Conservation (phyloP, 2,113 vertebrate species). For the Gnathonemus longibarbis region DNA sequence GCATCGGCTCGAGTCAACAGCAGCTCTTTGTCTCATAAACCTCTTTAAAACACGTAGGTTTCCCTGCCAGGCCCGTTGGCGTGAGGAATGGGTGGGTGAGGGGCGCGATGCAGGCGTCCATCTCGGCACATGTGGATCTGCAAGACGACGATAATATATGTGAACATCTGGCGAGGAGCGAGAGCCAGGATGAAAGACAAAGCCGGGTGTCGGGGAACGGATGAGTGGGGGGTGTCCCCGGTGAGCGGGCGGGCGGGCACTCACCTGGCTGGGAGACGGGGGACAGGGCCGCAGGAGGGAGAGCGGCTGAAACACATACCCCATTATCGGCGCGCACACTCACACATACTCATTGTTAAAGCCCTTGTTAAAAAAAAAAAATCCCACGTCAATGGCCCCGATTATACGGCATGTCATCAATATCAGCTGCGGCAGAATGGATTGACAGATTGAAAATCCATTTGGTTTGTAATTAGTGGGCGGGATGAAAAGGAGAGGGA, state of each 20-base stretch:
- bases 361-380: background rate
- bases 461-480: constrained; percentile 13
- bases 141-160: constrained; percentile 24
- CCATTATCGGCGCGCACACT: constrained; percentile 1
- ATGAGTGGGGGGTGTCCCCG: background rate
- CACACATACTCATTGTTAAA: constrained; percentile 11
- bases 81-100: background rate
- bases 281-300: background rate
- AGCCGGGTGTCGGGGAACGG: constrained; percentile 2
- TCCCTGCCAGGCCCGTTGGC: background rate
- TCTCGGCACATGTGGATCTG: constrained; percentile 4
- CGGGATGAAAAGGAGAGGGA: background rate
- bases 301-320: background rate
- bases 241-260: background rate
- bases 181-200: constrained; percentile 17
- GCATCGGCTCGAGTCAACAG: background rate
- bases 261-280: constrained; percentile 15
- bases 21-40: constrained; percentile 9
- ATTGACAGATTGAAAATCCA: constrained; percentile 18
- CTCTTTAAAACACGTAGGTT: background rate
- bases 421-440: background rate
- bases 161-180: constrained; percentile 20
- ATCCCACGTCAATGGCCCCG: constrained; percentile 10
- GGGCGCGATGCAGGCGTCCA: background rate
- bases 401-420: background rate